These are phyloP conservation scores for Guaruba guarouba DNA, from an alignment of 2,113 vertebrate species.

Conservation along the genomic window DNA sequence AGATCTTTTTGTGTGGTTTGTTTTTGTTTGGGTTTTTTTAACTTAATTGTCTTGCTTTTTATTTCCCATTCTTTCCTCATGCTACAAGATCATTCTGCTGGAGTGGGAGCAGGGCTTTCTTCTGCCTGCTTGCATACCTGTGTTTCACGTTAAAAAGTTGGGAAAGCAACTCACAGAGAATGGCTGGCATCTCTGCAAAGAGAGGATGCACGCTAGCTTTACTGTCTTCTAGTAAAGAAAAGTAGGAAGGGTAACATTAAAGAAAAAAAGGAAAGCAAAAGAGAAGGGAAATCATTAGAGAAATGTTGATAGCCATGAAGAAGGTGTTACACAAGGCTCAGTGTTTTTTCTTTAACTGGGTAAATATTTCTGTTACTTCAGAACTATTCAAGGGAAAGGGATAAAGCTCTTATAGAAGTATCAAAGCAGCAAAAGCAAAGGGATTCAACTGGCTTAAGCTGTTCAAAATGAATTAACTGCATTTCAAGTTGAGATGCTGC, in stretches of 20 bases:
- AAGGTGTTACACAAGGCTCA: neutral
- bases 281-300: neutral
- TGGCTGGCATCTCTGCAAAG: neutral
- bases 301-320: neutral
- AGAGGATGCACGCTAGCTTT: accelerated
- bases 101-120: neutral
- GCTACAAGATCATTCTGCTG: neutral
- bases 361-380: neutral
- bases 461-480: neutral
- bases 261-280: neutral
- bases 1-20: neutral
- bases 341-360: neutral
- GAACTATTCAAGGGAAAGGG: neutral
- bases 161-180: neutral
- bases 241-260: neutral
- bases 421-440: neutral
- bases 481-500: neutral
- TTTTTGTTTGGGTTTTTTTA: neutral
- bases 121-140: neutral
- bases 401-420: neutral
- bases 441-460: neutral
- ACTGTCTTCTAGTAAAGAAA: neutral
- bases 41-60: neutral
- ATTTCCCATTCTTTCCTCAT: neutral
- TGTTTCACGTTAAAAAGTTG: neutral